These are phyloP conservation scores for Neodiprion lecontei DNA, from an alignment of 1,140 invertebrate species.

Conservation along the genomic window DNA sequence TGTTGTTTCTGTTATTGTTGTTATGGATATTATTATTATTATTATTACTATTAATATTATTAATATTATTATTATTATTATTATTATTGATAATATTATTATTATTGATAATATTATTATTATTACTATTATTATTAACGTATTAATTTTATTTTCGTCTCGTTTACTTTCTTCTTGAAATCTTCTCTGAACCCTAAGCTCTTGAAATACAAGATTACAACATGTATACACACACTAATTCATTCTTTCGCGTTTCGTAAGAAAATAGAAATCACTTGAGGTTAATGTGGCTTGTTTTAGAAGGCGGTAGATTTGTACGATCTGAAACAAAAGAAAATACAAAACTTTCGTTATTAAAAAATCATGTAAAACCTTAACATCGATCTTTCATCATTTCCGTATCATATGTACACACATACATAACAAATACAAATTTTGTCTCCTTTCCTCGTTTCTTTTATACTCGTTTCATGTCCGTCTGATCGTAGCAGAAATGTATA, in stretches of 20 bases:
- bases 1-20: constrained; percentile 25
- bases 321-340: constrained; percentile 51
- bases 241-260: constrained; percentile 59
- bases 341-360: background rate
- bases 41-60: too few species aligned
- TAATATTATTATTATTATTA: too few species aligned
- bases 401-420: too few species aligned
- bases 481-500: too few species aligned
- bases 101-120: constrained; percentile 17
- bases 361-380: background rate
- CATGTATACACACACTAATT: constrained; percentile 62
- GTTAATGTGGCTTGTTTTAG: constrained; percentile 63
- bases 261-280: constrained; percentile 66
- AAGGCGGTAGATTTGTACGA: constrained; percentile 65
- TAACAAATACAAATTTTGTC: too few species aligned
- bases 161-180: constrained; percentile 15
- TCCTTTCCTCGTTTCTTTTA: too few species aligned
- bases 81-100: background rate
- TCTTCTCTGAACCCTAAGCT: constrained; percentile 28
- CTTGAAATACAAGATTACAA: constrained; percentile 39
- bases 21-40: too few species aligned
- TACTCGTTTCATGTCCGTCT: too few species aligned
- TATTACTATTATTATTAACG: constrained; percentile 7
- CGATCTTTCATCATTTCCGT: too few species aligned
- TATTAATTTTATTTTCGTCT: constrained; percentile 24